Evolutionary conservation across 23 tunicate genomes (phyloP).

Genomic region (Ascidia mentula): DNA sequence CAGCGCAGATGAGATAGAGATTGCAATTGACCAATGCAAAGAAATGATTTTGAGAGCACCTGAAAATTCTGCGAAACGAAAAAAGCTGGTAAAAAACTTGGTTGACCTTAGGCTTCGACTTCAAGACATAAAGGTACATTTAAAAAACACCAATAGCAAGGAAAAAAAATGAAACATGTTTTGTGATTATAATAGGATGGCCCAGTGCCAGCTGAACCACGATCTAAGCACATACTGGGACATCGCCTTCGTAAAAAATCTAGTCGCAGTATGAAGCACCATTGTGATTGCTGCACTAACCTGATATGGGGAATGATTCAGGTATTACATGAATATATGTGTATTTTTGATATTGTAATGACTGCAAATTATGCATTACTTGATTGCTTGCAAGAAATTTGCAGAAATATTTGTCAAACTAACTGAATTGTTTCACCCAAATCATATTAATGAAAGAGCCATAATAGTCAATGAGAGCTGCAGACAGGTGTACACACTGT

Average conservation of each 20-base stretch:
- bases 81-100: constrained; percentile 59
- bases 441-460: too few species aligned
- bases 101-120: constrained; percentile 58
- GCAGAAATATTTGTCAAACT: too few species aligned
- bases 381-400: too few species aligned
- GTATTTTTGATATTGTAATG: too few species aligned
- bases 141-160: background rate
- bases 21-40: constrained; percentile 74
- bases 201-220: constrained; percentile 21
- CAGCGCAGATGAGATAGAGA: constrained; percentile 56
- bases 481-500: too few species aligned
- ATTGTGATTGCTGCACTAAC: constrained; percentile 87
- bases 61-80: constrained; percentile 46
- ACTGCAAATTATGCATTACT: too few species aligned
- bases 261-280: constrained; percentile 46
- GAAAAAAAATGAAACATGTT: background rate
- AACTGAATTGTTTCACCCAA: too few species aligned
- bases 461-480: too few species aligned
- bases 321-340: too few species aligned
- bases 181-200: constrained; percentile 36
- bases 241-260: constrained; percentile 46
- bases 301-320: constrained; percentile 80
- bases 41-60: constrained; percentile 44
- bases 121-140: constrained; percentile 68
- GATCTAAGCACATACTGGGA: constrained; percentile 37